These are phyloP conservation scores for Auanema freiburgensis DNA, from an alignment of 2,888 invertebrate species.

Conservation along the genomic window DNA sequence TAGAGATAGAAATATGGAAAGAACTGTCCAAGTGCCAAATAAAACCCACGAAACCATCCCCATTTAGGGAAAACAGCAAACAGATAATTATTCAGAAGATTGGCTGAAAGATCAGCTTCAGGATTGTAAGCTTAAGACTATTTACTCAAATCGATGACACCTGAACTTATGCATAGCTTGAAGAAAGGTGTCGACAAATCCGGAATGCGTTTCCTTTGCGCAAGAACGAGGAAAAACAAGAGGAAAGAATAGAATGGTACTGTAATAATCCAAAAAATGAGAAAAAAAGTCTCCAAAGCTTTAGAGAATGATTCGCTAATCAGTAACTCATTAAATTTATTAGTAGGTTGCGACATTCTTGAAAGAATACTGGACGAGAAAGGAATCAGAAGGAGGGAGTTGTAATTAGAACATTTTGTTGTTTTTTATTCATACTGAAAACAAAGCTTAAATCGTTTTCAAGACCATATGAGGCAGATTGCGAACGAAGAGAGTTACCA, in stretches of 20 bases:
- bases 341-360: no score
- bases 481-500: no score
- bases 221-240: slow-evolving; percentile 6
- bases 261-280: slow-evolving; percentile 15
- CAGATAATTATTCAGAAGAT: slow-evolving; percentile 18
- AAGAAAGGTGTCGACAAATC: slow-evolving; percentile 19
- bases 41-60: slow-evolving; percentile 15
- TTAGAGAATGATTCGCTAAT: no score
- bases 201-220: slow-evolving; percentile 1
- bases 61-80: slow-evolving; percentile 22
- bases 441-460: no score
- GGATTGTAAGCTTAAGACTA: not conserved
- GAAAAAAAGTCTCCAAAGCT: slow-evolving; percentile 15
- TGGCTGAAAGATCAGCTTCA: no score
- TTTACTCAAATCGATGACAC: slow-evolving; percentile 18
- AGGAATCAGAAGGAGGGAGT: no score
- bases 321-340: no score
- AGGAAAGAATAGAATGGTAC: slow-evolving; percentile 17
- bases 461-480: no score
- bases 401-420: no score
- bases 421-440: no score
- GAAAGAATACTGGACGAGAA: no score
- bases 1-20: slow-evolving; percentile 14
- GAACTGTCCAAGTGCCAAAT: slow-evolving; percentile 11
- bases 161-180: slow-evolving; percentile 14